phyloP scores from a whole-genome alignment of 2,888 invertebrate genomes.

The Alsophila aescularia region DNA sequence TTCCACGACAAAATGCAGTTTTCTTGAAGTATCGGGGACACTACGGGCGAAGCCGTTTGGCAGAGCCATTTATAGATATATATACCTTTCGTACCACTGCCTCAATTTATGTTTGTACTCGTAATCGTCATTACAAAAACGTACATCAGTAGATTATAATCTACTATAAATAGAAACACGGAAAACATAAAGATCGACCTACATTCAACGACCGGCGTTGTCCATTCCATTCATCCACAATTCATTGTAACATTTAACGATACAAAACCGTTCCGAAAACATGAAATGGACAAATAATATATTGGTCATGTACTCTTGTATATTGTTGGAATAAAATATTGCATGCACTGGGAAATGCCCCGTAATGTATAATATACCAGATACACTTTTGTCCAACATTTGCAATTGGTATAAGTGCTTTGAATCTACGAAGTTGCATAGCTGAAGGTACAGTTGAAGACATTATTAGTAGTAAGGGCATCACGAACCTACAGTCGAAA shows the following conservation, averaged over 20 bases:
- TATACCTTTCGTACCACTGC: too few species aligned
- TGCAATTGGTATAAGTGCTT: conserved; percentile 65
- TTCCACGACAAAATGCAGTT: too few species aligned
- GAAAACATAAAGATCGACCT: neutral
- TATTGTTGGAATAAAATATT: conserved; percentile 32
- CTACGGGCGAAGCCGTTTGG: too few species aligned
- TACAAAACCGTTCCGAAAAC: conserved; percentile 23
- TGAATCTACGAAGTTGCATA: conserved; percentile 60
- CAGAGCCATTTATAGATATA: too few species aligned
- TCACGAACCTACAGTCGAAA: too few species aligned
- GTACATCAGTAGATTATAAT: neutral
- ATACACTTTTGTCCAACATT: conserved; percentile 39
- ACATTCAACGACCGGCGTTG: neutral
- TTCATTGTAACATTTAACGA: conserved; percentile 13
- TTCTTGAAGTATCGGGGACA: too few species aligned
- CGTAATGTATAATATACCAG: conserved; percentile 30
- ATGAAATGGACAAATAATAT: conserved; percentile 24
- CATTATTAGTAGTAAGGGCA: conserved; percentile 7
- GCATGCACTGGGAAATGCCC: conserved; percentile 33
- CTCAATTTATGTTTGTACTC: too few species aligned
- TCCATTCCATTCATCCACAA: conserved; percentile 5
- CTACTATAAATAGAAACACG: neutral
- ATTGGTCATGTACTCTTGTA: conserved; percentile 12
- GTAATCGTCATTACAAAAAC: too few species aligned
- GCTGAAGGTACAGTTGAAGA: conserved; percentile 51